Evolutionary conservation across 2,888 invertebrate species (phyloP).

Genomic region (Baronia brevicornis): DNA sequence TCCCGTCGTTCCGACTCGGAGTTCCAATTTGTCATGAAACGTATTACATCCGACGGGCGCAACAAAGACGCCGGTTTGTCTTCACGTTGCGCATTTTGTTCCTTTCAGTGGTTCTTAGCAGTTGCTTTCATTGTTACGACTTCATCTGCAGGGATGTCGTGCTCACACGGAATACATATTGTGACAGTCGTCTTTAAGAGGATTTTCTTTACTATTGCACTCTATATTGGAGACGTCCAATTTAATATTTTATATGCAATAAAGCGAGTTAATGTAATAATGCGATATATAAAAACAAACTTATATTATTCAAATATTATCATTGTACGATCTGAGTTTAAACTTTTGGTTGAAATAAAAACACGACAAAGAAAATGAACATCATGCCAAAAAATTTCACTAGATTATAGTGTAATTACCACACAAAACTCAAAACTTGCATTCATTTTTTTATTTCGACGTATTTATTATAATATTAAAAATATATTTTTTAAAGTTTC

Average conservation of each 20-base stretch:
- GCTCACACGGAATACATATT: slow-evolving; percentile 6
- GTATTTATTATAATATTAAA: too few species aligned
- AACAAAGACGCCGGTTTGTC: slow-evolving; percentile 38
- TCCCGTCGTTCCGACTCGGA: slow-evolving; percentile 39
- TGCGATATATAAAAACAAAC: too few species aligned
- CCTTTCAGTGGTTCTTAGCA: slow-evolving; percentile 31
- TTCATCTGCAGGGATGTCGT: slow-evolving; percentile 36
- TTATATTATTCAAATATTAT: too few species aligned
- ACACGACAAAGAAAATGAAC: background rate
- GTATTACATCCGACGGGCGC: slow-evolving; percentile 36
- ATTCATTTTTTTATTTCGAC: too few species aligned
- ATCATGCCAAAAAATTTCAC: slow-evolving; percentile 4
- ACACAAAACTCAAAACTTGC: too few species aligned
- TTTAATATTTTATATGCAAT: slow-evolving; percentile 1
- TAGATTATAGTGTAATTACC: too few species aligned
- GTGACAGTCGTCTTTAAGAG: slow-evolving; percentile 11
- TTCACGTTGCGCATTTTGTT: slow-evolving; percentile 22
- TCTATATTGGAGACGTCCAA: background rate
- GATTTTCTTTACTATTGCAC: too few species aligned
- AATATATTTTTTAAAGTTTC: too few species aligned
- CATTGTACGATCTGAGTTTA: background rate
- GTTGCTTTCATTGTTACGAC: slow-evolving; percentile 38
- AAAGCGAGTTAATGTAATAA: too few species aligned
- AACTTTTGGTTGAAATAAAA: background rate
- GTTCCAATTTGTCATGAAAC: slow-evolving; percentile 59